Evolutionary conservation across 2,113 vertebrate species (phyloP).

Genomic region (Eleginops maclovinus): DNA sequence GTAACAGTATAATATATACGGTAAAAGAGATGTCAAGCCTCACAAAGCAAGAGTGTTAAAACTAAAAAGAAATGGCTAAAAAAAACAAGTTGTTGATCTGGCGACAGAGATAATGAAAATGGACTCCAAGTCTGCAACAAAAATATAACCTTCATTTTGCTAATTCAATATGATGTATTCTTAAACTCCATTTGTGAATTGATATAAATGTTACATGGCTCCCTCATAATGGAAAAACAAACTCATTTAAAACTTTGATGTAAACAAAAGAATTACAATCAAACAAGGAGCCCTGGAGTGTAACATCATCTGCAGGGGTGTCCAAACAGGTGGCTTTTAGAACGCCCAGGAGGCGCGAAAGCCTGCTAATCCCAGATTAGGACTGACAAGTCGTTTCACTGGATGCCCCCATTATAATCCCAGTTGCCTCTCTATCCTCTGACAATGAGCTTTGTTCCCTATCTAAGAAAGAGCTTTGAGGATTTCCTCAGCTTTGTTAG

Average conservation of each 20-base stretch:
- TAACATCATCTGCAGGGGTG: constrained; percentile 53
- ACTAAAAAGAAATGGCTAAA: too few relatives aligned
- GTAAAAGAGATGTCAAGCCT: too few relatives aligned
- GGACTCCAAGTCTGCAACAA: too few relatives aligned
- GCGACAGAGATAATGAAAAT: neutral
- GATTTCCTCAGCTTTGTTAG: constrained; percentile 57
- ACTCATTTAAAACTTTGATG: constrained; percentile 22
- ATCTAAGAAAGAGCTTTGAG: constrained; percentile 51
- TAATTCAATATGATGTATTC: neutral
- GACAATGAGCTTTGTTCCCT: constrained; percentile 76
- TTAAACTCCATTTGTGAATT: neutral
- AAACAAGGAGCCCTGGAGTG: constrained; percentile 41
- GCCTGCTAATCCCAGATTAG: constrained; percentile 79
- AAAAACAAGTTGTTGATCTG: neutral
- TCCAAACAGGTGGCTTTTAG: constrained; percentile 80
- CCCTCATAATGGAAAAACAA: neutral
- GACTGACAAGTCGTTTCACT: constrained; percentile 74
- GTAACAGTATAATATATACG: too few relatives aligned
- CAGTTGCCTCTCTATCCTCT: constrained; percentile 62
- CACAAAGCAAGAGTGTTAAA: too few relatives aligned
- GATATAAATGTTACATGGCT: neutral
- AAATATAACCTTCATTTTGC: too few relatives aligned
- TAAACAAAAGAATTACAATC: constrained; percentile 45
- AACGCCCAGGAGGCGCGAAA: constrained; percentile 65
- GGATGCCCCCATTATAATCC: constrained; percentile 72